A percentile compares a stretch with the other conserved stretches of the same genome.
Evolutionary conservation across 1,140 invertebrate species (phyloP).

Genomic region (Ostrea edulis): DNA sequence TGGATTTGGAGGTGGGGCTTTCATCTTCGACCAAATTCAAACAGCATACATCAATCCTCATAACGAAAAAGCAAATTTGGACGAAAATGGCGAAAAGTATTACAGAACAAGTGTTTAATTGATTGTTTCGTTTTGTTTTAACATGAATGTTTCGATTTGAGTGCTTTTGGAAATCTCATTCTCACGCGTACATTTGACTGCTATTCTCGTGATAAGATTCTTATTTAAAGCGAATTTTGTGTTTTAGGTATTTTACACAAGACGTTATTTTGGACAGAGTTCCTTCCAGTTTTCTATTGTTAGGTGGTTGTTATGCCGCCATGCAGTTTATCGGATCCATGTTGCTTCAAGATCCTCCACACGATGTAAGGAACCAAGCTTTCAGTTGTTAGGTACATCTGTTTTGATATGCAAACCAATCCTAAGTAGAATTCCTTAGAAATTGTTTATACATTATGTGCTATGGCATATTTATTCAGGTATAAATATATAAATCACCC

Average conservation of each 20-base stretch:
- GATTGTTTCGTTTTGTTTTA: background rate
- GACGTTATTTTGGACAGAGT: constrained; percentile 74
- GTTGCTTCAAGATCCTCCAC: constrained; percentile 67
- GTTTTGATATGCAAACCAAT: background rate
- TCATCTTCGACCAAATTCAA: constrained; percentile 79
- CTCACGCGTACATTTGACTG: no score
- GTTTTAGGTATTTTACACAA: constrained; percentile 77
- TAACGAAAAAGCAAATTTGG: constrained; percentile 70
- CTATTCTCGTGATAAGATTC: background rate
- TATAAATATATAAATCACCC: no score
- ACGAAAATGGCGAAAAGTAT: constrained; percentile 61
- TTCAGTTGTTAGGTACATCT: background rate
- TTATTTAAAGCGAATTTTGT: background rate
- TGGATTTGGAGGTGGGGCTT: constrained; percentile 79
- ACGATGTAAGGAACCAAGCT: background rate
- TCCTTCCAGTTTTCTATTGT: constrained; percentile 76
- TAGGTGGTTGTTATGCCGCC: constrained; percentile 74
- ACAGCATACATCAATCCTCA: constrained; percentile 79
- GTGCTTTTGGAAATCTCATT: no score
- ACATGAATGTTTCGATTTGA: background rate
- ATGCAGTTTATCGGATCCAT: constrained; percentile 76
- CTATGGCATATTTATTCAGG: no score
- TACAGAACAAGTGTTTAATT: background rate
- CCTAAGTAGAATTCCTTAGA: background rate
- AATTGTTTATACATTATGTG: no score